phyloP scores from a whole-genome alignment of 2,797 vertebrate genomes.

The Menidia menidia region DNA sequence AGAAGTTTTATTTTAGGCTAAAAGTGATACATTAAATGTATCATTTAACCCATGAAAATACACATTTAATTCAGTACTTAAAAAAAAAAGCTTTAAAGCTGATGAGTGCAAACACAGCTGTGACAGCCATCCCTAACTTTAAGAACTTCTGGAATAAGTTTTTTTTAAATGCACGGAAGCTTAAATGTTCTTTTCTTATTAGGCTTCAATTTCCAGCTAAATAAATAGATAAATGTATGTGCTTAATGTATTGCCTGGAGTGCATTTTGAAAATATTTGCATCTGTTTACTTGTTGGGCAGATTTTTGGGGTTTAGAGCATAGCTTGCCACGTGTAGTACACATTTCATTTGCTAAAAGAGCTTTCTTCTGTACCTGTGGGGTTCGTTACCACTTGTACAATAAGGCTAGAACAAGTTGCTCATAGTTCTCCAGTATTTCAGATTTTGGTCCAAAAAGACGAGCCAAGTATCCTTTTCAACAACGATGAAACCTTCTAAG shows the following conservation, averaged over 20 bases:
- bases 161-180: no score
- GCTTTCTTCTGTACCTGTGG: background rate
- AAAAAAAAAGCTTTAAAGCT: no score
- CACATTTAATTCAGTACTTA: background rate
- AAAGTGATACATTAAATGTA: background rate
- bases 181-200: background rate
- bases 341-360: no score
- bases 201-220: no score
- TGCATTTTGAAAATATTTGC: background rate
- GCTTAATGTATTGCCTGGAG: background rate
- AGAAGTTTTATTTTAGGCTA: constrained; percentile 9
- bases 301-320: background rate
- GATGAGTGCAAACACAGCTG: no score
- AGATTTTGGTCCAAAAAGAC: background rate
- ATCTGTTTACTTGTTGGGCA: background rate
- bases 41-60: constrained; percentile 2
- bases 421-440: background rate
- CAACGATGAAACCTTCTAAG: no score
- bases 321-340: no score
- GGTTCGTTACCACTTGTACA: no score
- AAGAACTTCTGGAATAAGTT: no score
- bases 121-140: no score
- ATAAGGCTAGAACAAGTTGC: background rate
- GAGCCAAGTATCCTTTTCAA: background rate
- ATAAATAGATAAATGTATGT: background rate